Evolutionary conservation across 2,888 invertebrate species (phyloP).

Genomic region (Drosophila nigricruria): DNA sequence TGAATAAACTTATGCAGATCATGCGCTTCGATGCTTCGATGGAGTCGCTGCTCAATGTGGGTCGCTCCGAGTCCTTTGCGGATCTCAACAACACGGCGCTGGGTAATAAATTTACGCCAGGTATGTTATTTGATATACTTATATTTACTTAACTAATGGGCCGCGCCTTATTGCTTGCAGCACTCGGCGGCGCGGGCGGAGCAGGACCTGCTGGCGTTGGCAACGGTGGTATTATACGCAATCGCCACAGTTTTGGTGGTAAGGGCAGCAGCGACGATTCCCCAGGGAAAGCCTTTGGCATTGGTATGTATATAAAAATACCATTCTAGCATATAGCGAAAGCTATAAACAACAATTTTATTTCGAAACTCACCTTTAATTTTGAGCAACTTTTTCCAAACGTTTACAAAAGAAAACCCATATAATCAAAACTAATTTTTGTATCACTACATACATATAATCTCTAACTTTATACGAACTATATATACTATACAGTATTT

Average conservation of each 20-base stretch:
- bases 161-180: constrained; percentile 47
- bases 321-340: constrained; percentile 6
- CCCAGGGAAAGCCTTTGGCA: constrained; percentile 91
- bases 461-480: constrained; percentile 36
- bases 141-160: constrained; percentile 20
- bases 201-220: constrained; percentile 18
- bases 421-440: constrained; percentile 52
- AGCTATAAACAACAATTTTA: constrained; percentile 30
- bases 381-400: constrained; percentile 61
- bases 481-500: constrained; percentile 44
- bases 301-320: constrained; percentile 87
- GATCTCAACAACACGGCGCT: constrained; percentile 90
- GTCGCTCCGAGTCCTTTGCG: constrained; percentile 93
- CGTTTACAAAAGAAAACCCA: constrained; percentile 21
- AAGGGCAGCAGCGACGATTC: constrained; percentile 87
- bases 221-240: constrained; percentile 74
- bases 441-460: constrained; percentile 55
- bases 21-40: constrained; percentile 93
- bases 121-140: constrained; percentile 40
- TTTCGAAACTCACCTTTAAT: constrained; percentile 57
- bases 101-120: constrained; percentile 67
- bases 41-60: constrained; percentile 91
- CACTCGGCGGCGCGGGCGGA: constrained; percentile 64
- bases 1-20: constrained; percentile 87
- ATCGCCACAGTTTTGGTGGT: constrained; percentile 87